phyloP scores from a whole-genome alignment of 2,888 invertebrate species.

The Drosophila subsilvestris region DNA sequence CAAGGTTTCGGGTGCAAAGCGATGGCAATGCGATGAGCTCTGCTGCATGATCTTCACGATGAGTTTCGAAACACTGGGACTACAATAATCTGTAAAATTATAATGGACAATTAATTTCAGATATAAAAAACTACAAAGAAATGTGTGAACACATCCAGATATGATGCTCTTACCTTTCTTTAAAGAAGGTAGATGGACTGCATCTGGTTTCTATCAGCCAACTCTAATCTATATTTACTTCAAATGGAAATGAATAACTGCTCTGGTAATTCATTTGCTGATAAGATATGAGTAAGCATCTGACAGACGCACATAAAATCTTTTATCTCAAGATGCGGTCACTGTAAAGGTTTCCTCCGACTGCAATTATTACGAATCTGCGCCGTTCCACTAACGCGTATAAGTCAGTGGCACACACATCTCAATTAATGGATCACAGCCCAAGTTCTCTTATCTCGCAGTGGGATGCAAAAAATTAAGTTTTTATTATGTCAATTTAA shows the following conservation, averaged over 20 bases:
- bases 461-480: constrained; percentile 5
- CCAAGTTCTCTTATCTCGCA: neutral
- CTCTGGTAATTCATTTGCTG: neutral
- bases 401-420: neutral
- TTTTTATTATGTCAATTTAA: constrained; percentile 15
- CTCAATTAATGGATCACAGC: neutral
- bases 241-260: neutral
- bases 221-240: neutral
- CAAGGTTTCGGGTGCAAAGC: neutral
- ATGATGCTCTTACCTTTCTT: too few species aligned
- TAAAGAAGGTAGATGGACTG: neutral
- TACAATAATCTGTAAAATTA: too few species aligned
- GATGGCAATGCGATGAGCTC: too few species aligned
- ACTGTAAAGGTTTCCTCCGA: neutral
- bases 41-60: too few species aligned
- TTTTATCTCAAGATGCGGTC: constrained; percentile 14
- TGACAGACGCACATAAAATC: neutral
- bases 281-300: neutral
- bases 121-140: neutral
- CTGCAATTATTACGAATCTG: neutral
- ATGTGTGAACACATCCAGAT: neutral
- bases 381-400: neutral
- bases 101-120: too few species aligned
- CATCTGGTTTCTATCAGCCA: too few species aligned
- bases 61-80: neutral